Base-by-base conservation (phyloP, 2,797 vertebrate species). In the Epinephelus malabaricus region DNA sequence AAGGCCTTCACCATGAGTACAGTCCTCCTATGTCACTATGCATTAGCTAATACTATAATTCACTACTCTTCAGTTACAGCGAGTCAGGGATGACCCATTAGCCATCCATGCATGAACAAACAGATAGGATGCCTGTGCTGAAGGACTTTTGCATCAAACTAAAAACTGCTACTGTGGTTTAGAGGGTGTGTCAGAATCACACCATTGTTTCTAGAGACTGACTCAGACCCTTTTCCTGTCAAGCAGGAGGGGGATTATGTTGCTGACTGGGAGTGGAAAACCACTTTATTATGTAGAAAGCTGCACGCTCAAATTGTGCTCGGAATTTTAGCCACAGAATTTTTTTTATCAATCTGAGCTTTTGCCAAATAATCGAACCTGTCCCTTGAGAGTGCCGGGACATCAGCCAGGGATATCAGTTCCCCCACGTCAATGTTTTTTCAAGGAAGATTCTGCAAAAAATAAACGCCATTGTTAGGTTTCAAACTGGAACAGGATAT, bases 391-490 rank as follows among this genome's bases (percentile, higher is more conserved):
- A 59, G 23, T 19, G 13, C 10, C 2, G 51, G 30, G 30, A 73
- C 34, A 79, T 54, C 50, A 43, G 11, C 64, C 25, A 2, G 46
- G n/a, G 14, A 23, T 5, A 18, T 21, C 38, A 58, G 25, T 4
- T 0, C 19, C 18, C 7, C 45, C 23, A 9, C 8, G 19, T 2
- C 30, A 6, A 19, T 4, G 2, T 53, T 67, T 59, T 69, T 63
- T 46, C 7, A 34, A 14, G 49, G 9, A 23, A 14, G 30, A 73
- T 58, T 71, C 19, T 2, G 30, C 21, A 47, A 66, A 47, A 30
- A 77, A 70, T 40, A 59, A 80, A 76, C 13, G 21, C 43, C 60
- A 67, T 65, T 89, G 82, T 83, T 66, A 2, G 11, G 49, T 73
- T 84, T 73, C 18, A 73, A 66, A 82, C 12, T 1, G 64, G 55